These are phyloP conservation scores for Coreoperca whiteheadi DNA, from an alignment of 2,113 vertebrate species.

Conservation along the genomic window DNA sequence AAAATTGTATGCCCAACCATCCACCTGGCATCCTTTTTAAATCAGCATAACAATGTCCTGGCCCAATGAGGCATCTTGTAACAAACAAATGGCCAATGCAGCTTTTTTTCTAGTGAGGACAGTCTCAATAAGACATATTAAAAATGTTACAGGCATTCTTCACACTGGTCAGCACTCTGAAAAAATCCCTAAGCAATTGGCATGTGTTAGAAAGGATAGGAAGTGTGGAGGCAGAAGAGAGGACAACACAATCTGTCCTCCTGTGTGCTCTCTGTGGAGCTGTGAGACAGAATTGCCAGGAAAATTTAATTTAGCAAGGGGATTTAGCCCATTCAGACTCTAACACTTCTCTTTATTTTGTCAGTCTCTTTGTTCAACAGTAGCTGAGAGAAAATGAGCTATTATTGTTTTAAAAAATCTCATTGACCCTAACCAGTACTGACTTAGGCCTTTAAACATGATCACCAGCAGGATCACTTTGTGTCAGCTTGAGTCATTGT, in stretches of 20 bases:
- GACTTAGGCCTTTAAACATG: conserved; percentile 25
- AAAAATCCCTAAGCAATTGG: conserved; percentile 50
- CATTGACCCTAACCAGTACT: conserved; percentile 22
- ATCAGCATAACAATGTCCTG: neutral
- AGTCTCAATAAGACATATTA: conserved; percentile 17
- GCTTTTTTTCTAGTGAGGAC: neutral
- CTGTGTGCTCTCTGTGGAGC: conserved; percentile 51
- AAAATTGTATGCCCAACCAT: neutral
- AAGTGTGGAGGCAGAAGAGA: conserved; percentile 61
- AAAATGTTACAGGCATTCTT: conserved; percentile 27
- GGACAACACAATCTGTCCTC: conserved; percentile 64
- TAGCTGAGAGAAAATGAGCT: conserved; percentile 27
- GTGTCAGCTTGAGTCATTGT: conserved; percentile 31
- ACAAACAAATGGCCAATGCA: conserved; percentile 22
- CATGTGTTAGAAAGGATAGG: conserved; percentile 50
- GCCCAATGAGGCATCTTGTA: neutral
- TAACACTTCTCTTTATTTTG: conserved; percentile 34
- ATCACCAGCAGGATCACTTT: conserved; percentile 23
- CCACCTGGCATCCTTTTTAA: neutral
- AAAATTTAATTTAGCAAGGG: conserved; percentile 51
- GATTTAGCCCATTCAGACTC: conserved; percentile 51
- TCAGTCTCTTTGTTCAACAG: conserved; percentile 21
- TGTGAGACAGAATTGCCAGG: conserved; percentile 45
- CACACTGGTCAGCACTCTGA: conserved; percentile 38
- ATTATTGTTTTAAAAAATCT: conserved; percentile 9